phyloP scores from a whole-genome alignment of 2,888 invertebrate genomes.

The Griposia aprilina region DNA sequence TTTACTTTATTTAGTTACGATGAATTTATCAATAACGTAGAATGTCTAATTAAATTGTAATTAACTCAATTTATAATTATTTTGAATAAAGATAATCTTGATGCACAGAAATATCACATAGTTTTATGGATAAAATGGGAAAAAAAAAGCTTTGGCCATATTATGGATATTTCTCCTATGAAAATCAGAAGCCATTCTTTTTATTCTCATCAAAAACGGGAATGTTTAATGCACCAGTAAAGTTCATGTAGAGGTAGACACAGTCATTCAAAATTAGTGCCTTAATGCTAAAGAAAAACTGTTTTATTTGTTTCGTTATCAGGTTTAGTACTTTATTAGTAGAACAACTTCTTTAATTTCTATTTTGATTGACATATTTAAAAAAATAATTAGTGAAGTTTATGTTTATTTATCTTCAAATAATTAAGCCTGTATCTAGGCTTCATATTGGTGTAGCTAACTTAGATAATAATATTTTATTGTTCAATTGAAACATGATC shows the following conservation, averaged over 20 bases:
- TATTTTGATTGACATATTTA: not conserved
- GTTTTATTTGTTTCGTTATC: not conserved
- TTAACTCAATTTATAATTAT: conserved; percentile 9
- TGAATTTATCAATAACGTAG: not conserved
- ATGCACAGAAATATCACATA: not conserved
- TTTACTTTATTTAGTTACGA: not conserved
- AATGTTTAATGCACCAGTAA: conserved; percentile 11
- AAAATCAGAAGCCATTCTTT: conserved; percentile 2
- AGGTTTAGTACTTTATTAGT: not conserved
- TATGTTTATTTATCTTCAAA: not conserved
- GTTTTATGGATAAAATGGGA: not conserved
- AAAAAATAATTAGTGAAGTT: not conserved
- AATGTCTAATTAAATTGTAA: not conserved
- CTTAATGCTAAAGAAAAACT: not conserved
- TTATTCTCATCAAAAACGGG: not conserved
- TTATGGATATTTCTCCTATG: not conserved
- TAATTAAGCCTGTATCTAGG: not conserved
- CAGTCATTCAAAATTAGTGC: not conserved
- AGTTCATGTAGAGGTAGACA: not conserved
- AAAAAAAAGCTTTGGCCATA: not conserved
- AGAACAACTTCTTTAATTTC: not conserved
- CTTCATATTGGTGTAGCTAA: not conserved
- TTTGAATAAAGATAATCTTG: conserved; percentile 15
- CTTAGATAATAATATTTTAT: conserved; percentile 16
- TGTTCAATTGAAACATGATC: not conserved